These are phyloP conservation scores for Hoplostethus mediterraneus DNA, from an alignment of 2,797 vertebrate genomes.

Conservation along the genomic window DNA sequence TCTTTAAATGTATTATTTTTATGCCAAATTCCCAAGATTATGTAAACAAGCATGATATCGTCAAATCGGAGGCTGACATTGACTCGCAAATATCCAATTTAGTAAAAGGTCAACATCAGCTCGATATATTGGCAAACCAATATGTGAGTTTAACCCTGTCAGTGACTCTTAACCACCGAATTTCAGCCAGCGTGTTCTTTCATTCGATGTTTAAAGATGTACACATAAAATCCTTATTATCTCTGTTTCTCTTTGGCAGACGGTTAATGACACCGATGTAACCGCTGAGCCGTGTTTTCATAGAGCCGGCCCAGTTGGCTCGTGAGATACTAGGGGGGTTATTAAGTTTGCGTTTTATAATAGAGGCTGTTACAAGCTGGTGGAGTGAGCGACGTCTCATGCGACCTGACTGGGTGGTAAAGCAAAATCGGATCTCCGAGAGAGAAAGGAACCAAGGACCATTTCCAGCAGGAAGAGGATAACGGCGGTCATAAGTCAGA, in stretches of 20 bases:
- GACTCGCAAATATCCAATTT: too few relatives aligned
- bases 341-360: slow-evolving; percentile 54
- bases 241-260: slow-evolving; percentile 33
- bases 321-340: slow-evolving; percentile 37
- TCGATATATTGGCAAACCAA: too few relatives aligned
- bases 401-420: slow-evolving; percentile 12
- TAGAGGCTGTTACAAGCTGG: slow-evolving; percentile 26
- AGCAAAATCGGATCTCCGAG: slow-evolving; percentile 3
- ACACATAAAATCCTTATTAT: slow-evolving; percentile 34
- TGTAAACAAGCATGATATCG: too few relatives aligned
- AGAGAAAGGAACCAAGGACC: slow-evolving; percentile 4
- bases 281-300: slow-evolving; percentile 25
- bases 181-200: neutral
- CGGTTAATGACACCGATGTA: slow-evolving; percentile 30
- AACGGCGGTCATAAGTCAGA: slow-evolving; percentile 11
- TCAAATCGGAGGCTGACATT: too few relatives aligned
- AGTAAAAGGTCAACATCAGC: too few relatives aligned
- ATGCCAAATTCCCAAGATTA: too few relatives aligned
- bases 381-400: neutral
- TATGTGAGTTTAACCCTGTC: too few relatives aligned
- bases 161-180: too few relatives aligned
- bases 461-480: neutral
- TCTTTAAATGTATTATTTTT: too few relatives aligned
- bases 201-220: slow-evolving; percentile 15
- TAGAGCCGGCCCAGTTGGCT: slow-evolving; percentile 1